Conservation (phyloP, 1,140 invertebrate genomes). For the Zaprionus capensis region DNA sequence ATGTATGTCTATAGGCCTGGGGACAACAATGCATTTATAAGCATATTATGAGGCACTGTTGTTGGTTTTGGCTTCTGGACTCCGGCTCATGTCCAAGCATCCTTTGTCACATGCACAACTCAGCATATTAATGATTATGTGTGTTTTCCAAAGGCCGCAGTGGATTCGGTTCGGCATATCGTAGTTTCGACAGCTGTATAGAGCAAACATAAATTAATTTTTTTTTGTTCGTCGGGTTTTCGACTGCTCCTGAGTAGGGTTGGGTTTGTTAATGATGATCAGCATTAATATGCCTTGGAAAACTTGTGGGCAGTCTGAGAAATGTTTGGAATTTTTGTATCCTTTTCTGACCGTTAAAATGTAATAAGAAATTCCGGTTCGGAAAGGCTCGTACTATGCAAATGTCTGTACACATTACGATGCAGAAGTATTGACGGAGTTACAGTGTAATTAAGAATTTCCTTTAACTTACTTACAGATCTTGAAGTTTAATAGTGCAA, state of each 20-base stretch:
- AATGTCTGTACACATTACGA: neutral
- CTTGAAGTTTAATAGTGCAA: neutral
- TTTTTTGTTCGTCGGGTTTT: conserved; percentile 74
- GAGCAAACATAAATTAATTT: conserved; percentile 76
- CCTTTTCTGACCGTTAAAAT: neutral
- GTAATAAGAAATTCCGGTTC: conserved; percentile 2
- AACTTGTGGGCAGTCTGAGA: conserved; percentile 4
- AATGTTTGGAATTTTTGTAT: neutral
- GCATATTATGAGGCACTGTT: conserved; percentile 80
- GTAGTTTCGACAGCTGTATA: conserved; percentile 56
- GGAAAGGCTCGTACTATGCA: neutral
- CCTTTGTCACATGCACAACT: conserved; percentile 78
- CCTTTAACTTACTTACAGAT: neutral
- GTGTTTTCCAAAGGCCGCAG: neutral
- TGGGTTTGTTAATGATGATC: conserved; percentile 75
- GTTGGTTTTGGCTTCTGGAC: conserved; percentile 30
- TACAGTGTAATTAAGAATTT: neutral
- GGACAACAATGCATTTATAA: conserved; percentile 72
- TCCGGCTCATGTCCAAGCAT: conserved; percentile 38
- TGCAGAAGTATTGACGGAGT: neutral
- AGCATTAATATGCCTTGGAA: conserved; percentile 53
- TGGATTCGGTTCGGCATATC: conserved; percentile 47
- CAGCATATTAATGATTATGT: conserved; percentile 77
- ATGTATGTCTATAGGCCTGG: neutral
- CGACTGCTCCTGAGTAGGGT: conserved; percentile 9